Evolutionary conservation across 2,888 invertebrate genomes (phyloP).

Genomic region (Yponomeuta cagnagella): DNA sequence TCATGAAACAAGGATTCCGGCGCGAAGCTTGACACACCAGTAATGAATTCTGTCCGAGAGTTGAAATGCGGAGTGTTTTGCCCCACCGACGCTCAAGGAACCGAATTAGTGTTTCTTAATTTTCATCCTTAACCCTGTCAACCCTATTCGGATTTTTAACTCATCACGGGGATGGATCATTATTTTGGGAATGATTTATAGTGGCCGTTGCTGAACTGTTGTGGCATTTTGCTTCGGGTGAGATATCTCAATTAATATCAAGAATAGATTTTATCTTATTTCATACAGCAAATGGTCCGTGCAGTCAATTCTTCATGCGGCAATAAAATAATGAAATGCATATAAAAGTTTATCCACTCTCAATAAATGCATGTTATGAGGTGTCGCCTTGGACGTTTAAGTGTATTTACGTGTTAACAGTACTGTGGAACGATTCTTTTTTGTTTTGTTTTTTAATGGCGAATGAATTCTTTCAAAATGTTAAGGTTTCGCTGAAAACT

Average conservation of each 20-base stretch:
- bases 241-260: neutral
- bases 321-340: neutral
- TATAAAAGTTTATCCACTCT: neutral
- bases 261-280: neutral
- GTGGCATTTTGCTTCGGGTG: neutral
- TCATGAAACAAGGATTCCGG: slow-evolving; percentile 22
- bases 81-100: slow-evolving; percentile 37
- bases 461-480: slow-evolving; percentile 3
- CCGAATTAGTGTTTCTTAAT: slow-evolving; percentile 42
- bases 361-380: slow-evolving; percentile 27
- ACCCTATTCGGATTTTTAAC: slow-evolving; percentile 10
- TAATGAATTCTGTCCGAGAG: slow-evolving; percentile 65
- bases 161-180: slow-evolving; percentile 6
- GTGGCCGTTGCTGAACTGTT: neutral
- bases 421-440: slow-evolving; percentile 26
- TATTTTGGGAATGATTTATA: slow-evolving; percentile 13
- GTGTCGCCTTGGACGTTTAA: slow-evolving; percentile 38
- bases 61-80: slow-evolving; percentile 36
- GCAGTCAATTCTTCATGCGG: neutral
- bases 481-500: neutral
- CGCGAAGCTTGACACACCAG: slow-evolving; percentile 46
- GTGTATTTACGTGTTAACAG: slow-evolving; percentile 48
- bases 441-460: slow-evolving; percentile 32
- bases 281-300: neutral
- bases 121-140: slow-evolving; percentile 38